Conservation (phyloP, 2,113 vertebrate genomes). For the Thalassoma bifasciatum region DNA sequence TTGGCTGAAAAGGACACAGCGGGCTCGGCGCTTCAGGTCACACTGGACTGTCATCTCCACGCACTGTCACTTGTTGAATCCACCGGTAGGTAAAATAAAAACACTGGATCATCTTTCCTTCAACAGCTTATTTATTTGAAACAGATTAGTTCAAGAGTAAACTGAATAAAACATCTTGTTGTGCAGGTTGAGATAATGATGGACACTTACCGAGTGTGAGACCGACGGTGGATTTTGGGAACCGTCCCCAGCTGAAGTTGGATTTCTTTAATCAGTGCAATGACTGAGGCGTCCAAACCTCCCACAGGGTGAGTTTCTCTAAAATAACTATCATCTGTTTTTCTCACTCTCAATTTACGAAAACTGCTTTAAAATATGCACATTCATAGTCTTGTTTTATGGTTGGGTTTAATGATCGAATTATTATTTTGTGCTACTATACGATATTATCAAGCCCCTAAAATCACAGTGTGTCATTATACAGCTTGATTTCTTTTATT, state of each 20-base stretch:
- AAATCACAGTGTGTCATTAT: too few relatives aligned
- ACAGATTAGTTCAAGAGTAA: neutral
- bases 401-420: too few relatives aligned
- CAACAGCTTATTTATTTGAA: neutral
- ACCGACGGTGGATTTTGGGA: constrained; percentile 37
- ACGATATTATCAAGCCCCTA: too few relatives aligned
- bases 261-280: constrained; percentile 44
- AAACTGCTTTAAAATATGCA: too few relatives aligned
- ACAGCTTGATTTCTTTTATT: too few relatives aligned
- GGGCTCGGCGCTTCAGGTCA: constrained; percentile 22
- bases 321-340: too few relatives aligned
- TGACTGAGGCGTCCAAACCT: constrained; percentile 71
- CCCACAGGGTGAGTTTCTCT: constrained; percentile 74
- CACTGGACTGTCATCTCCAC: constrained; percentile 45
- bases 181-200: constrained; percentile 57
- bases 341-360: too few relatives aligned
- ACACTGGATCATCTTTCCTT: neutral
- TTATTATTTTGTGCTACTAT: too few relatives aligned
- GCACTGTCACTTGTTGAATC: constrained; percentile 58
- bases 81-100: neutral
- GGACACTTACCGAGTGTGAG: constrained; percentile 40
- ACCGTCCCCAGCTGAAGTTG: constrained; percentile 5
- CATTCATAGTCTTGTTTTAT: too few relatives aligned
- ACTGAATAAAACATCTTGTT: neutral
- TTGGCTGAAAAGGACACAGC: neutral